phyloP scores from a whole-genome alignment of 2,888 invertebrate genomes.

The Spodoptera picta region DNA sequence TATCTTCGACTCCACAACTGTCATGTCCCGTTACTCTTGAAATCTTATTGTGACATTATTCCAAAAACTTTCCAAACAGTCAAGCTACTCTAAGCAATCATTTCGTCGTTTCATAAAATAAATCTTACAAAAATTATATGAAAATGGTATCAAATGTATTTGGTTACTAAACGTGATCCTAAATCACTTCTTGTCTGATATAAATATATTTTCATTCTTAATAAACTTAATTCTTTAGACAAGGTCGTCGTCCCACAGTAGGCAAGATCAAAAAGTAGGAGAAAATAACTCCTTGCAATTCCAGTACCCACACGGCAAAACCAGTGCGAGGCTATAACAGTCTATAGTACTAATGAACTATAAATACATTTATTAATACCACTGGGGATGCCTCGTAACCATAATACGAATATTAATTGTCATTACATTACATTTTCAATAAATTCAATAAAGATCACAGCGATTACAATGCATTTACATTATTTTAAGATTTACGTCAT shows the following conservation, averaged over 20 bases:
- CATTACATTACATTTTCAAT: slow-evolving; percentile 23
- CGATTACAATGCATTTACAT: slow-evolving; percentile 41
- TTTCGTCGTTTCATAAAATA: neutral
- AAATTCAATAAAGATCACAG: slow-evolving; percentile 50
- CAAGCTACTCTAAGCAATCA: neutral
- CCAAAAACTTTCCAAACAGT: slow-evolving; percentile 1
- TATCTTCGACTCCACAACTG: slow-evolving; percentile 18
- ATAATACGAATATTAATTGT: slow-evolving; percentile 18
- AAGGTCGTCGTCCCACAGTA: slow-evolving; percentile 35
- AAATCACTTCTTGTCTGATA: neutral
- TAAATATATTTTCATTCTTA: slow-evolving; percentile 11
- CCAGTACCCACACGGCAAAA: slow-evolving; percentile 22
- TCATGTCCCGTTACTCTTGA: slow-evolving; percentile 42
- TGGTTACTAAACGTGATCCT: slow-evolving; percentile 2
- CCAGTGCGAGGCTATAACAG: slow-evolving; percentile 21
- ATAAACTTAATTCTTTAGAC: slow-evolving; percentile 13
- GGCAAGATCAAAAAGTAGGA: slow-evolving; percentile 38
- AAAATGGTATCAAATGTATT: slow-evolving; percentile 5
- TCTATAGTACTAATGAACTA: slow-evolving; percentile 34
- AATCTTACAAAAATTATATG: slow-evolving; percentile 1
- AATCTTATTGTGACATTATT: slow-evolving; percentile 4
- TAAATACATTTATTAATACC: slow-evolving; percentile 44
- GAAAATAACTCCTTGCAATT: slow-evolving; percentile 31
- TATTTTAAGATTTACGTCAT: slow-evolving; percentile 28
- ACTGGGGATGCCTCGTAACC: slow-evolving; percentile 38